Base-by-base conservation (phyloP, 2,888 invertebrate species). In the Pocota personata region DNA sequence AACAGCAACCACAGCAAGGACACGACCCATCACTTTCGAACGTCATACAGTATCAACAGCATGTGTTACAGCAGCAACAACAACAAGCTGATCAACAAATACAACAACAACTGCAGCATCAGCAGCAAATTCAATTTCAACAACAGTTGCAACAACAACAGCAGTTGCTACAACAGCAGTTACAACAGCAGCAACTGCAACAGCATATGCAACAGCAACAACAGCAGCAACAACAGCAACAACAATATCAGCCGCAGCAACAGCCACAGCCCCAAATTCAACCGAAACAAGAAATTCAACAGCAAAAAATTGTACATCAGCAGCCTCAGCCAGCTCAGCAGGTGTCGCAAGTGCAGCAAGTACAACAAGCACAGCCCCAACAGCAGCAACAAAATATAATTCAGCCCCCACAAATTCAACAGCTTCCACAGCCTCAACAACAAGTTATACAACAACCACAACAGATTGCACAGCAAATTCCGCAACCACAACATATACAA, bases 61-160 rank as follows among this genome's bases (percentile, higher is more conserved):
- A 92, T 16, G 88, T 90, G 12, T 75, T 91, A 19, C 89, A 77
- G 4, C 82, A 87, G 46, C 79, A 89, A 57, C 89, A 89, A 55
- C 87, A 89, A 66, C 92, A 91, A 24, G 58, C 82, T 16, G 89
- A 88, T 30, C 88, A 89, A 27, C 79, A 87, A 35, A 87, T 83
- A 14, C 94, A 93, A 57, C 83, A 87, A 24, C 93, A 93, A 87
- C 93, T 93, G 87, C 93, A 93, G 40, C 83, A 93, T 66, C 92
- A 93, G 71, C 91, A 92, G 89, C 93, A 93, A 1, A 93, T 93
- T 0, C 94, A 93, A 86, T 94, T 94, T 92, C 82, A 93, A 0
- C 93, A 93, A 0, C 94, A 93, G 84, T 94, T 94, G 92, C 82
- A 94, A 52, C 94, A 94, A 77, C 94, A 94, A 88, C 93, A 93